phyloP scores from a whole-genome alignment of 1,140 invertebrate species.

The Copidosoma floridanum region DNA sequence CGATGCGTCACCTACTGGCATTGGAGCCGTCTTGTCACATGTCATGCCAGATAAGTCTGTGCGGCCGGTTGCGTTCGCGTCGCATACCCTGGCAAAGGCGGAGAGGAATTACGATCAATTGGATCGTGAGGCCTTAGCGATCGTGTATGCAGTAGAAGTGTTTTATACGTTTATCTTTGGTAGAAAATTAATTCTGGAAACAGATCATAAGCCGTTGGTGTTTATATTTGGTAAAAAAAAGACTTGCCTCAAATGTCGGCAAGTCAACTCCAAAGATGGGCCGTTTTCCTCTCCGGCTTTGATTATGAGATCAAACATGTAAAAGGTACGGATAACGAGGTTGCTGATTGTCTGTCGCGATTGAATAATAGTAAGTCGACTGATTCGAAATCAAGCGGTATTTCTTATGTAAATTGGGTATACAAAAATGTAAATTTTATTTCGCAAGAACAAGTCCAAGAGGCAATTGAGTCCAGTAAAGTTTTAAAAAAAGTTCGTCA shows the following conservation, averaged over 20 bases:
- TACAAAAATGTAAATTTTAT: too few species aligned
- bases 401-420: too few species aligned
- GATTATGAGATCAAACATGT: constrained; percentile 15
- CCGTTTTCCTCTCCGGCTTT: too few species aligned
- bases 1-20: too few species aligned
- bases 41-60: not conserved
- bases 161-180: constrained; percentile 28
- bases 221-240: constrained; percentile 38
- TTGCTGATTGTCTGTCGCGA: constrained; percentile 11
- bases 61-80: constrained; percentile 51
- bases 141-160: constrained; percentile 49
- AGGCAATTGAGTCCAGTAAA: not conserved
- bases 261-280: constrained; percentile 1
- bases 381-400: too few species aligned
- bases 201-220: constrained; percentile 35
- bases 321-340: constrained; percentile 20
- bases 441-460: too few species aligned
- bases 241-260: constrained; percentile 29
- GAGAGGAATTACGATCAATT: constrained; percentile 55
- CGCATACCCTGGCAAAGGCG: constrained; percentile 43
- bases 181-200: not conserved
- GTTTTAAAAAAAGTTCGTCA: not conserved
- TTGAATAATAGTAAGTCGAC: too few species aligned
- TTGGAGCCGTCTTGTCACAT: constrained; percentile 43
- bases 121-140: constrained; percentile 54